Evolutionary conservation across 2,888 invertebrate species (phyloP).

Genomic region (Lapara coniferarum): DNA sequence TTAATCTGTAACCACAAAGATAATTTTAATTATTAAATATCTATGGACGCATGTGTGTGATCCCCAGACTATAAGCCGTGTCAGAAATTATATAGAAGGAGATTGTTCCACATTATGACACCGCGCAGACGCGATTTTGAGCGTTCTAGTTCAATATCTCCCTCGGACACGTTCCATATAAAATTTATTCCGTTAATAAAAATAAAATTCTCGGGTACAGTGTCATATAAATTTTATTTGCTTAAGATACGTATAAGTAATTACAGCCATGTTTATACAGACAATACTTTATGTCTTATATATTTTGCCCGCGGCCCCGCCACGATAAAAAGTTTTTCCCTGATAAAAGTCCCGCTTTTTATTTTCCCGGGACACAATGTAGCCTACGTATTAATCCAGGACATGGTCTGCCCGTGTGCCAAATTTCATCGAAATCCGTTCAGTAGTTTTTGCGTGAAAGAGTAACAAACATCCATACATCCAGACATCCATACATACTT

Average conservation of each 20-base stretch:
- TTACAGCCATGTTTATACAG: neutral
- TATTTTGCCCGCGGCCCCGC: no score
- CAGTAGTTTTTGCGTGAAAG: no score
- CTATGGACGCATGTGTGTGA: neutral
- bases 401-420: no score
- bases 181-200: constrained; percentile 16
- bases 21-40: no score
- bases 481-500: no score
- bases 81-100: constrained; percentile 51
- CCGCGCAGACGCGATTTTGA: constrained; percentile 6
- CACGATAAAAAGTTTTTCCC: no score
- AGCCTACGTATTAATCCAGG: no score
- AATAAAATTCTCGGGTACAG: neutral
- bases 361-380: no score
- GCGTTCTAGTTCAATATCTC: constrained; percentile 6
- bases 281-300: neutral
- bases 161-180: neutral
- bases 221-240: neutral
- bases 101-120: constrained; percentile 47
- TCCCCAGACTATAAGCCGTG: constrained; percentile 36
- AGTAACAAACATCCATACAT: no score
- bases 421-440: no score
- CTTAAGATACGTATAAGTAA: neutral
- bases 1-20: no score
- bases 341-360: no score